phyloP scores from a whole-genome alignment of 2,797 vertebrate genomes.

The Pterois miles region DNA sequence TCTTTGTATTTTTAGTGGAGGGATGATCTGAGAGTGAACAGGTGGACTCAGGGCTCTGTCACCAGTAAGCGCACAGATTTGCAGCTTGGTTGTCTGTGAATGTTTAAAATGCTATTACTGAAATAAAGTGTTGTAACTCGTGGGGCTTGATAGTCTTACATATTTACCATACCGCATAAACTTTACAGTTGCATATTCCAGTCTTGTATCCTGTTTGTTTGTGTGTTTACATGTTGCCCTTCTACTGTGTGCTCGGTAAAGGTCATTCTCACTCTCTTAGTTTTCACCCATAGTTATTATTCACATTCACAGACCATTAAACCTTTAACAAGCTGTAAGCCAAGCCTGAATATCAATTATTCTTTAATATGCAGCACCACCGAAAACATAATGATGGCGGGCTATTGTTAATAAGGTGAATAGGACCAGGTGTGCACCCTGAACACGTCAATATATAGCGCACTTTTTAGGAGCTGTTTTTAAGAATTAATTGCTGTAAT shows the following conservation, averaged over 20 bases:
- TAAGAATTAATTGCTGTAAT: conserved; percentile 74
- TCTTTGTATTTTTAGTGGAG: conserved; percentile 72
- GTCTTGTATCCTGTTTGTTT: conserved; percentile 25
- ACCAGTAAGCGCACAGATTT: conserved; percentile 46
- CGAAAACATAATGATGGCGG: conserved; percentile 39
- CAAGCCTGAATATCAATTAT: conserved; percentile 64
- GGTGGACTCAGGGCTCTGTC: conserved; percentile 59
- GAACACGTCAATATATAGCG: conserved; percentile 36
- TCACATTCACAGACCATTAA: conserved; percentile 78
- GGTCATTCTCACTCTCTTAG: conserved; percentile 61
- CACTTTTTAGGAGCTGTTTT: conserved; percentile 49
- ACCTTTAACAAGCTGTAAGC: conserved; percentile 69
- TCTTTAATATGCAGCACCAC: conserved; percentile 56
- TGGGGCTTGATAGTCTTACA: background rate
- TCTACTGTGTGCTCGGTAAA: conserved; percentile 40
- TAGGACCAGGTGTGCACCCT: conserved; percentile 59
- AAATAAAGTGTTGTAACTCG: conserved; percentile 21
- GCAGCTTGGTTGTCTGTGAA: conserved; percentile 43
- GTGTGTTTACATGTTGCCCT: conserved; percentile 18
- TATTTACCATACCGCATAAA: conserved; percentile 18
- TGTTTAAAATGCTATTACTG: conserved; percentile 44
- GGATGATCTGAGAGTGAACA: conserved; percentile 69
- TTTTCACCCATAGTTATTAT: conserved; percentile 63
- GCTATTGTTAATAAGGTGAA: conserved; percentile 55
- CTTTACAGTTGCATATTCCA: background rate